Evolutionary conservation across 2,888 invertebrate genomes (phyloP).

Genomic region (Caenorhabditis afra): DNA sequence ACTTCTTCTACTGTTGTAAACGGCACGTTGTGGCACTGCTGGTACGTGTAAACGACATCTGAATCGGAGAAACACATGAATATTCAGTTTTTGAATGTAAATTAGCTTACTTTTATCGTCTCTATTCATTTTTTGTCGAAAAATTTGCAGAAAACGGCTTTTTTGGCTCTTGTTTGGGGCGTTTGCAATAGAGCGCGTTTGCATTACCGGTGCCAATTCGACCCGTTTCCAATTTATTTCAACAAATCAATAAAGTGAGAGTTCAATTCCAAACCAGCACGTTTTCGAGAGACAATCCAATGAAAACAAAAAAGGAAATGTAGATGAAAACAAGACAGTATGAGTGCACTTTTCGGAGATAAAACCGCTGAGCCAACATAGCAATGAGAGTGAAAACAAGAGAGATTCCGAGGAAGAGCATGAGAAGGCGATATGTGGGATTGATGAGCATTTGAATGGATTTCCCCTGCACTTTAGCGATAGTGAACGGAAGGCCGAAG

Average conservation of each 20-base stretch:
- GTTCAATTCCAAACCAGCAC: conserved; percentile 55
- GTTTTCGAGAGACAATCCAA: conserved; percentile 82
- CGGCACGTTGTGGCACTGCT: neutral
- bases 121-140: neutral
- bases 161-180: neutral
- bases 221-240: neutral
- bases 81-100: neutral
- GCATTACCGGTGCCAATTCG: neutral
- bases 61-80: neutral
- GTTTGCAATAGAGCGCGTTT: conserved; percentile 10
- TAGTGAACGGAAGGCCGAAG: conserved; percentile 74
- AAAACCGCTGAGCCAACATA: conserved; percentile 50
- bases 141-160: neutral
- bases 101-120: neutral
- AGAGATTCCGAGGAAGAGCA: conserved; percentile 55
- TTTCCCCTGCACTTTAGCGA: conserved; percentile 72
- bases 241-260: too few relatives aligned
- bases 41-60: neutral
- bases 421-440: conserved; percentile 57
- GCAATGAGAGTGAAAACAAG: conserved; percentile 46
- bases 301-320: conserved; percentile 82
- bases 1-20: neutral
- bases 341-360: conserved; percentile 40
- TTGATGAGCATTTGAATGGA: conserved; percentile 62
- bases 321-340: conserved; percentile 82